Evolutionary conservation across 2,888 invertebrate genomes (phyloP).

Genomic region (Ariolimax columbianus): DNA sequence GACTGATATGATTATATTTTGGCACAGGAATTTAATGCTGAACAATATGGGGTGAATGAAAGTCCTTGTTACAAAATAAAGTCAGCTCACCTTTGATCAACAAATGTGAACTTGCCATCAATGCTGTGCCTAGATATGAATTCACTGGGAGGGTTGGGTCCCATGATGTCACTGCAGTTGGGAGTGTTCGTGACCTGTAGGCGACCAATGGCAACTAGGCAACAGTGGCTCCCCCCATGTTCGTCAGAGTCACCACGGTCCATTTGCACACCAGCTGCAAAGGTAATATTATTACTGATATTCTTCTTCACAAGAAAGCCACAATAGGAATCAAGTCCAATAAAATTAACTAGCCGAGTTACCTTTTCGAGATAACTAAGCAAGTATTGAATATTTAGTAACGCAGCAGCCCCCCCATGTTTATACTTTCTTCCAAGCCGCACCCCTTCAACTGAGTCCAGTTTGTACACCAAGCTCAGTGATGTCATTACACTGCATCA

Average conservation of each 20-base stretch:
- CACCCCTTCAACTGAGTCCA: too few relatives aligned
- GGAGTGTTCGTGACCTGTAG: slow-evolving; percentile 98
- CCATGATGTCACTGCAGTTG: slow-evolving; percentile 91
- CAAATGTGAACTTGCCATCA: slow-evolving; percentile 99
- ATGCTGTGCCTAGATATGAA: slow-evolving; percentile 97
- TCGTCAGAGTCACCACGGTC: slow-evolving; percentile 82
- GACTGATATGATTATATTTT: not conserved
- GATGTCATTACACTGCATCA: too few relatives aligned
- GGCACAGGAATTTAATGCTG: not conserved
- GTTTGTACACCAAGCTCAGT: too few relatives aligned
- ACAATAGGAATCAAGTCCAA: too few relatives aligned
- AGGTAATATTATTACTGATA: not conserved
- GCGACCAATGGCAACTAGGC: slow-evolving; percentile 97
- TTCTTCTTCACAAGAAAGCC: too few relatives aligned
- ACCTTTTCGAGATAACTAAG: too few relatives aligned
- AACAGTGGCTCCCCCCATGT: slow-evolving; percentile 89
- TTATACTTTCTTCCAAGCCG: too few relatives aligned
- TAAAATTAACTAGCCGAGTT: too few relatives aligned
- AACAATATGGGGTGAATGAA: not conserved
- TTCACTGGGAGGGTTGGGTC: slow-evolving; percentile 86
- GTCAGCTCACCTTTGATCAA: slow-evolving; percentile 87
- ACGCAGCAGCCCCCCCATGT: too few relatives aligned
- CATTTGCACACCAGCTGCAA: slow-evolving; percentile 88
- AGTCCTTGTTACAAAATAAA: not conserved
- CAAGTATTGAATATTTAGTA: too few relatives aligned